Base-by-base conservation (phyloP, 2,888 invertebrate species). In the Scaptomyza tumidula region DNA sequence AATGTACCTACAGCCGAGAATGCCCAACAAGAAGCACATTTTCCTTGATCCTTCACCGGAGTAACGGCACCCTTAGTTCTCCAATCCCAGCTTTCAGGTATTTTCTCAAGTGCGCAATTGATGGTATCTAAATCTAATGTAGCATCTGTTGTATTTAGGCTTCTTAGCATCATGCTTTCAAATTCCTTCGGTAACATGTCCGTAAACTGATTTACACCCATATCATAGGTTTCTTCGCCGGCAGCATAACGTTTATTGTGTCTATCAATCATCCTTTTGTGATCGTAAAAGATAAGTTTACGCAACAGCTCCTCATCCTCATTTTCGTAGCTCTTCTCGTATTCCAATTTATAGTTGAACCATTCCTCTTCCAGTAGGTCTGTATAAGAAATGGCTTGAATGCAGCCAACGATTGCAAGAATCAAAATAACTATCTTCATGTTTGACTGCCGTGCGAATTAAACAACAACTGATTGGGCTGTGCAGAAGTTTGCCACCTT, bases 21-120 rank as follows among this genome's bases (percentile, higher is more conserved):
- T 39, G 97, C 94, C 98, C 98, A 98, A 93, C 98, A 98, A 0
- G 96, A 96, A 61, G 97, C 97, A 92, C 97, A 98, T 83, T 94
- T 93, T 24, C 95, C 96, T 94, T 98, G 98, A 93, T 98, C 95
- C 92, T 98, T 98, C 73, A 98, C 93, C 0, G 94, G 94, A 13
- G 98, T 98, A 62, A 98, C 98, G 71, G 97, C 97, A 49, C 97
- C 98, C 66, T 94, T 88, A 56, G 93, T 88, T 87, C 97, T 94
- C 98, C 98, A 98, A 93, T 98, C 97, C 45, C 97, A 95, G 45
- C 92, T 86, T 27, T 93, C 93, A 1, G 98, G 97, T 58, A 95
- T 70, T 64, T 93, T 94, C 1, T 86, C 89, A 0, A 89, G 89
- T 10, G 80, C 55, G 39, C 88, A 85, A 50, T 86, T 91, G 6